Evolutionary conservation across 2,113 vertebrate species (phyloP), one percentile per base, ranked within the genome.

Genomic region (Pomatorhinus ruficollis): DNA sequence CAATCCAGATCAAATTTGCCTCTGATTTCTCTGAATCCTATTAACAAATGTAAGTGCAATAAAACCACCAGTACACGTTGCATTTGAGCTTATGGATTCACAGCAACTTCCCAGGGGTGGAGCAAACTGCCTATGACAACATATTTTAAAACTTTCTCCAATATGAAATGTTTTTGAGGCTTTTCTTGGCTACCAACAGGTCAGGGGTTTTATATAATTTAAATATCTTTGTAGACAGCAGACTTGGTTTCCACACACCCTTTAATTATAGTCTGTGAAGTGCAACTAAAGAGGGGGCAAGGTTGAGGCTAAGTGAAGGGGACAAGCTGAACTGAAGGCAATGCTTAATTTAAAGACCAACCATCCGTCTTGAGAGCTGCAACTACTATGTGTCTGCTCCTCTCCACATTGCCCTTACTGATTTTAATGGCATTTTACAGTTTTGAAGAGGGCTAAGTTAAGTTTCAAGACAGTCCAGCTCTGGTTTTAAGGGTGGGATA

Each of bases 251-350:
- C 47, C 16, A 54, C n/a, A 27, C 6, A 44, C 6, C 24, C 39
- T 90, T 90, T 88, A 72, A 83, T 93, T 85, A 40, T 24, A n/a
- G 10, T 40, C 59, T 56, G 15, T 83, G 56, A 93, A 66, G 28
- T 86, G n/a, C 82, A 83, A 9, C 22, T 83, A 42, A 81, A 70
- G 72, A 83, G 11, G 30, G 12, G 22, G 12, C 17, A 75, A 90
- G 33, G 33, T 16, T 94, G 85, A 96, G 47, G 27, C 30, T 88
- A 88, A 94, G 37, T 81, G 75, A 83, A 86, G 4, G 15, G 33
- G 79, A 94, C 94, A 93, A 90, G 66, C 56, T 69, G 54, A 90
- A 57, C 31, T 47, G 64, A 66, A 95, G 71, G 91, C 50, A 95
- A 70, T 63, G 82, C 18, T 14, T 50, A 23, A 53, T 86, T 90